Base-by-base conservation (phyloP, 2,797 vertebrate genomes). In the Bovichtus diacanthus region DNA sequence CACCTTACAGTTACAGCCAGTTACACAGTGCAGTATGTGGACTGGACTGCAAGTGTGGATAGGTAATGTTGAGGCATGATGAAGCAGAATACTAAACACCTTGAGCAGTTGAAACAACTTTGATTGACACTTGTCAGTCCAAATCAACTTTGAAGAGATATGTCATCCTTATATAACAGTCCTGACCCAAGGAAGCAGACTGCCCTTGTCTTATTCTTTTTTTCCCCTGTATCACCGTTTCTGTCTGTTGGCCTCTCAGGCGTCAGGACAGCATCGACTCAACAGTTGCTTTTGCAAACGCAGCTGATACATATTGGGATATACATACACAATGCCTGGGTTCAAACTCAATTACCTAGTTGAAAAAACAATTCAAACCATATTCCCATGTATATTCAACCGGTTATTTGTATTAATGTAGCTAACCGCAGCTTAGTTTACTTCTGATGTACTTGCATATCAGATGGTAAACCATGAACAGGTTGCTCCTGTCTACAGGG, bases 151-250 rank as follows among this genome's bases (percentile, higher is more conserved):
- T 60, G 68, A 78, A 36, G 61, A 63, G 66, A 74, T 21, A 51
- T 39, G 74, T 77, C 76, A 80, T 77, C 27, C 36, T 78, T 83
- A 64, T n/a, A 21, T 69, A 80, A 82, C 65, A 70, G 39, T 44
- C n/a, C 65, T 65, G 65, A 74, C 70, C 46, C 34, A 56, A 64
- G 51, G 47, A 80, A 66, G 49, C 66, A 68, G 66, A 54, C n/a
- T 50, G 70, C 29, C 73, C 72, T 77, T 69, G 61, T 68, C 50
- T 55, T 64, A 21, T 9, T 63, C 23, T 51, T 59, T 64, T 47
- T 56, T 29, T 46, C 41, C 18, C 53, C 25, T 58, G 19, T 15
- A 21, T 68, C 61, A 18, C 23, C 15, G 44, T 61, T 43, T 21
- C 12, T 62, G 21, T 47, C 31, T 44, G 54, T 41, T 19, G 15